Base-by-base conservation (phyloP, 1,140 invertebrate species). In the Pectinophora gossypiella region DNA sequence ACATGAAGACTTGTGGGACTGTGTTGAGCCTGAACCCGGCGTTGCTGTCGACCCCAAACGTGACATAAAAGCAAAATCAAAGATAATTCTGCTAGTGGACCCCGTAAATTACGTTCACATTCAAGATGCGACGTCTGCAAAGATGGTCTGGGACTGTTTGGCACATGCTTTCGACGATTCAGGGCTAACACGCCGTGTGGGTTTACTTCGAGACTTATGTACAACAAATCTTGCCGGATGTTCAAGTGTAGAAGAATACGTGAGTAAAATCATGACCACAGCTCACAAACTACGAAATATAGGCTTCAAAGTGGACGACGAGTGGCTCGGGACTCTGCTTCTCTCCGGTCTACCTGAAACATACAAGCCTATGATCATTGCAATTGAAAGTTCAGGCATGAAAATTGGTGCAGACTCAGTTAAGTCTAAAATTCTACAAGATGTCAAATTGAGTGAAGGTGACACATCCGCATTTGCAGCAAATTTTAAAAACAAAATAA, bases 361-460 rank as follows among this genome's bases (percentile, higher is more conserved):
- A 19, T 82, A 67, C 52, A 38, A 56, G 48, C 69, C 77, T 1
- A 78, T 78, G 68, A 76, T 78, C 10, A 77, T 81, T 62, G 70
- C 51, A 7, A 51, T 74, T 15, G 72, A 38, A 38, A 38, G 35
- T n/a, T 38, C 35, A 4, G 35, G 35, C n/a, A 13, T 38, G n/a
- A 38, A 38, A 74, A 65, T 78, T 19, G 59, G 62, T 45, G 54
- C 45, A 10, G 70, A 78, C 27, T 49, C 53, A 12, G 68, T 78
- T 16, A 74, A 72, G 52, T 60, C 56, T 21, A 77, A 76, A 54
- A 38, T 75, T 0, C 35, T 75, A 18, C 62, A 77, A 51, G 67
- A 73, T 32, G 48, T 54, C n/a, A n/a, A n/a, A n/a, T n/a, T n/a
- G 19, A 21, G 22, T 5, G n/a, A 6, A 6, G 5, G 4, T 5